Base-by-base conservation (phyloP, 2,113 vertebrate species). In the Malaclemys terrapin region DNA sequence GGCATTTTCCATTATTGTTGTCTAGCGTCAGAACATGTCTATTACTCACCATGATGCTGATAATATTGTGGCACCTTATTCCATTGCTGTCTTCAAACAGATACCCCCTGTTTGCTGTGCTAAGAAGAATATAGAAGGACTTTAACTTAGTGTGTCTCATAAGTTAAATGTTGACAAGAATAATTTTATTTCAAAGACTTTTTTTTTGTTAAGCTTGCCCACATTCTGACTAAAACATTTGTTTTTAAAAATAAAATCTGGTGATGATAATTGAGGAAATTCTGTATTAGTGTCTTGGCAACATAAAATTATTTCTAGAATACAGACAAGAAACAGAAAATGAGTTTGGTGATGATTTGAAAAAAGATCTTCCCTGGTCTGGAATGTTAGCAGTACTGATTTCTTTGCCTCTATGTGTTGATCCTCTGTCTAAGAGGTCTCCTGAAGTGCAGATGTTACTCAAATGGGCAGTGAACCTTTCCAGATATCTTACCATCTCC, bases 1-100 rank as follows among this genome's bases (percentile, higher is more conserved):
- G 31, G 8, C 89, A 57, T 96, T 95, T 97, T 94, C 91, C 89
- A 2, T 93, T 96, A 89, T 86, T 97, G 93, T 96, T 97, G 83
- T 85, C 80, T 91, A 65, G 76, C 29, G 31, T 53, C 85, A 88
- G 76, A 91, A 88, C 17, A 47, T 54, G 56, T 81, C 91, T 96
- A 45, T 80, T 84, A 38, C 65, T 97, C 35, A 12, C 75, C 78
- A 53, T 5, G 11, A 83, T 95, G 84, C 57, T 93, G 87, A 62
- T 88, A 85, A 89, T 94, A 81, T 59, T 90, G 80, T 96, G 91
- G 62, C 82, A 95, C 80, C 59, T 92, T 88, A 78, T 95, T 91
- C 56, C 57, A 17, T 56, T 88, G 76, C 81, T 96, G 54, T 95
- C 80, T 16, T 16, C 81, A 95, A 93, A 50, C 69, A 90, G 59